phyloP scores from a whole-genome alignment of 92 coral and sea anemone genomes.

The Phenganax subtilis region DNA sequence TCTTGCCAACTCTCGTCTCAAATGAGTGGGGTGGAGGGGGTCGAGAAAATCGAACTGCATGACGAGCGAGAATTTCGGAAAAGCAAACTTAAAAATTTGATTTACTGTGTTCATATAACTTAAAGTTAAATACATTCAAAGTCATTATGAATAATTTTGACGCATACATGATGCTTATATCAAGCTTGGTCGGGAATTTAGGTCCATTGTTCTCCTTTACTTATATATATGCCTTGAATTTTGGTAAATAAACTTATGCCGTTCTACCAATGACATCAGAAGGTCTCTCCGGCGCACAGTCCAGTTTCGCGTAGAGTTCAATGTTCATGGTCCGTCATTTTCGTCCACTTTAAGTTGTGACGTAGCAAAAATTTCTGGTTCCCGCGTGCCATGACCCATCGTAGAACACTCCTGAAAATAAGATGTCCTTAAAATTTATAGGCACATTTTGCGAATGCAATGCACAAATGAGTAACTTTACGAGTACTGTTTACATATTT shows the following conservation, averaged over 20 bases:
- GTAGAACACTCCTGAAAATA: constrained; percentile 61
- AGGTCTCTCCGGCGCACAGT: neutral
- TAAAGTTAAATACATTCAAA: neutral
- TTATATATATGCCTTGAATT: no score
- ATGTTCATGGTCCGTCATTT: constrained; percentile 37
- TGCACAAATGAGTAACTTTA: neutral
- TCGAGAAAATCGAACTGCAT: neutral
- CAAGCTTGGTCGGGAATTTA: no score
- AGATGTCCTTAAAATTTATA: neutral
- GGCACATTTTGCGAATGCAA: neutral
- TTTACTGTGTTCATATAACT: no score
- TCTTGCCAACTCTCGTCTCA: neutral
- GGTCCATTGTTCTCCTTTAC: neutral
- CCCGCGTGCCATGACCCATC: constrained; percentile 31
- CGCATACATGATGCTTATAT: neutral
- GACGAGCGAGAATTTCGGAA: neutral
- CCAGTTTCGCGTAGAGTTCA: neutral
- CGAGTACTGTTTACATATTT: neutral
- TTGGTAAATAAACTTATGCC: no score
- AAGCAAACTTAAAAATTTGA: neutral
- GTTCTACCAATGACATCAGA: no score
- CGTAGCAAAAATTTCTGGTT: constrained; percentile 50
- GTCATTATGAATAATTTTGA: neutral
- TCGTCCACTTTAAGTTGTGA: constrained; percentile 82
- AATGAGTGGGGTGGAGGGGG: neutral